These are phyloP conservation scores for Adelognathus sp. DNA, from an alignment of 2,888 invertebrate species.

Conservation along the genomic window DNA sequence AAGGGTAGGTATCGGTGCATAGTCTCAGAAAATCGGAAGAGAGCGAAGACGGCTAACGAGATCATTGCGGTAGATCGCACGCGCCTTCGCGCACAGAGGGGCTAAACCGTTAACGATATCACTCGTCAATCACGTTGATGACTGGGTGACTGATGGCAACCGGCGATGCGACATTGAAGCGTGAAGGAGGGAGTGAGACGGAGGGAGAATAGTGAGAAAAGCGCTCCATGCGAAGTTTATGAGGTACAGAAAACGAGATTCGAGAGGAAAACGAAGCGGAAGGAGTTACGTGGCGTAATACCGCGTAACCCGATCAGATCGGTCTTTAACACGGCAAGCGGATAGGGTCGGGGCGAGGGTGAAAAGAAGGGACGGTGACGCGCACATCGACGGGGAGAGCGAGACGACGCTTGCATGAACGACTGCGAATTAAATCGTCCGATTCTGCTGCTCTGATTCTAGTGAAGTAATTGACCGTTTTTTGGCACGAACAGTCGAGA, in stretches of 20 bases:
- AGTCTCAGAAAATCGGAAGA: conserved; percentile 18
- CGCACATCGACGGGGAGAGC: conserved; percentile 57
- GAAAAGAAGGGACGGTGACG: conserved; percentile 34
- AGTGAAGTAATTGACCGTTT: neutral
- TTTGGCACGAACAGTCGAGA: neutral
- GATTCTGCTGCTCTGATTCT: conserved; percentile 34
- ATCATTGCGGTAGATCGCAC: conserved; percentile 75
- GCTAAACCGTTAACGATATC: conserved; percentile 79
- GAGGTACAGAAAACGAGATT: conserved; percentile 15
- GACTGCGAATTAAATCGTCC: conserved; percentile 73
- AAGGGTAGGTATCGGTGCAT: neutral
- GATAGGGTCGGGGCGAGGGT: conserved; percentile 23
- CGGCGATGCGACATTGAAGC: conserved; percentile 57
- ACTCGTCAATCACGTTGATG: conserved; percentile 79
- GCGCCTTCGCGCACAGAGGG: conserved; percentile 59
- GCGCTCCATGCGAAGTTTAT: conserved; percentile 17
- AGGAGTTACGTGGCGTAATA: conserved; percentile 63
- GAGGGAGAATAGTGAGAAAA: conserved; percentile 58
- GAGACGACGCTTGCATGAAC: conserved; percentile 69
- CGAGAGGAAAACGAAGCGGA: conserved; percentile 55
- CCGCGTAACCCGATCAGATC: conserved; percentile 69
- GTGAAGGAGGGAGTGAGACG: conserved; percentile 38
- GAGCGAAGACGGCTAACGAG: conserved; percentile 71
- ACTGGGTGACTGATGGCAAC: conserved; percentile 69
- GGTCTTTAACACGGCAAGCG: conserved; percentile 65